Conservation (phyloP, 1,140 invertebrate species). For the Drosophila ambigua region DNA sequence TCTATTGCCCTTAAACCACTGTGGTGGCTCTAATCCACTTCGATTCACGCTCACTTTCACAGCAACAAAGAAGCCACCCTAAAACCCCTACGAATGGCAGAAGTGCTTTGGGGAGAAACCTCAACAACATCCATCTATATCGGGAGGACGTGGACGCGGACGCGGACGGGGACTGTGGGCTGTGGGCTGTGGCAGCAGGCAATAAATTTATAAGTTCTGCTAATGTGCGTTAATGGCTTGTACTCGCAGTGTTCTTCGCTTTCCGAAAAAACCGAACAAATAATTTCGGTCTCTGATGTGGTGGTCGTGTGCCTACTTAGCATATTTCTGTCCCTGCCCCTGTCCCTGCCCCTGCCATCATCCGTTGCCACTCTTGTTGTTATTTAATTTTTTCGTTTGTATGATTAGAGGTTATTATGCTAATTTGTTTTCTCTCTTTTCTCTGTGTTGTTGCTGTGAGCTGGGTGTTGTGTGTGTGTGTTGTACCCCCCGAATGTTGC, state of each 20-base stretch:
- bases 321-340: conserved; percentile 39
- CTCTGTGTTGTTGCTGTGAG: neutral
- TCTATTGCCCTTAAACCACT: neutral
- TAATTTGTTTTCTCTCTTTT: conserved; percentile 56
- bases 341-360: neutral
- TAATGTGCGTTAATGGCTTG: conserved; percentile 80
- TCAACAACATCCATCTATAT: conserved; percentile 41
- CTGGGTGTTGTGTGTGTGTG: neutral
- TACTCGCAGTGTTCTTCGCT: conserved; percentile 55
- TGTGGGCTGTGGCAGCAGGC: conserved; percentile 26
- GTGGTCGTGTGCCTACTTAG: conserved; percentile 58
- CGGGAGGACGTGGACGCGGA: conserved; percentile 17
- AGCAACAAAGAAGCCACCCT: conserved; percentile 40
- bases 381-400: conserved; percentile 80
- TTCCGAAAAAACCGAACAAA: conserved; percentile 21
- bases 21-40: conserved; percentile 22
- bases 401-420: conserved; percentile 78
- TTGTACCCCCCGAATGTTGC: neutral
- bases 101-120: conserved; percentile 6
- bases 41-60: conserved; percentile 69
- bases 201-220: conserved; percentile 79
- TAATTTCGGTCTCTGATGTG: conserved; percentile 8
- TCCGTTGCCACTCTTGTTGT: conserved; percentile 49
- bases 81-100: neutral
- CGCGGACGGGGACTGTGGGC: no score